Percentiles rank a stretch among this genome's conserved stretches.
Conservation (phyloP, 2,888 invertebrate species). For the Apotomis turbidana region DNA sequence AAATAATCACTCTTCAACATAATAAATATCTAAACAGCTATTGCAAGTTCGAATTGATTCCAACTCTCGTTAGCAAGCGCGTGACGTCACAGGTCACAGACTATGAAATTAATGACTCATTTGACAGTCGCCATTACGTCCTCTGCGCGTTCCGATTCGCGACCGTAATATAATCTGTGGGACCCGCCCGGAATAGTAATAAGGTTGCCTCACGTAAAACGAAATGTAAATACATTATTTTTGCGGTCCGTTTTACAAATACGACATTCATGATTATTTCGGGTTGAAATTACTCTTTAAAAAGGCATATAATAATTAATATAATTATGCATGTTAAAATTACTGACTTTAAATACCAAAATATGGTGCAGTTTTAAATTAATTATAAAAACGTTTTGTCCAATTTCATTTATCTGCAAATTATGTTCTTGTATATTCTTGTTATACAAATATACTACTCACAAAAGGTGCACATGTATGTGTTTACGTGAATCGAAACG, state of each 20-base stretch:
- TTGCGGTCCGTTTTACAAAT: slow-evolving; percentile 16
- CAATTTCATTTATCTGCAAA: no score
- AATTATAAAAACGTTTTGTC: no score
- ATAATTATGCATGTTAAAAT: no score
- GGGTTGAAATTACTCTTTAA: background rate
- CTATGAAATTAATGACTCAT: slow-evolving; percentile 47
- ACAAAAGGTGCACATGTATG: background rate
- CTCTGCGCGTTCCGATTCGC: slow-evolving; percentile 28
- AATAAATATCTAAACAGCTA: no score
- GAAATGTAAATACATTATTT: slow-evolving; percentile 23
- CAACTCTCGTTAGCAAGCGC: slow-evolving; percentile 19
- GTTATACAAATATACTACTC: no score
- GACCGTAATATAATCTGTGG: slow-evolving; percentile 26
- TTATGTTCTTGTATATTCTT: no score
- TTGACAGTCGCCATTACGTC: slow-evolving; percentile 41
- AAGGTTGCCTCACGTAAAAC: slow-evolving; percentile 18
- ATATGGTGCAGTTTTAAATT: no score
- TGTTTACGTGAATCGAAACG: background rate
- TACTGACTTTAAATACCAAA: no score
- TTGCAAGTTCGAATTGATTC: slow-evolving; percentile 22
- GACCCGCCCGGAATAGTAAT: slow-evolving; percentile 23
- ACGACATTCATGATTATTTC: slow-evolving; percentile 2
- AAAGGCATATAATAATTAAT: background rate
- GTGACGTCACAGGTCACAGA: slow-evolving; percentile 51
- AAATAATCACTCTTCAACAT: no score